Conservation (phyloP, 2,797 vertebrate species). For the Micropoecilia bifurca region DNA sequence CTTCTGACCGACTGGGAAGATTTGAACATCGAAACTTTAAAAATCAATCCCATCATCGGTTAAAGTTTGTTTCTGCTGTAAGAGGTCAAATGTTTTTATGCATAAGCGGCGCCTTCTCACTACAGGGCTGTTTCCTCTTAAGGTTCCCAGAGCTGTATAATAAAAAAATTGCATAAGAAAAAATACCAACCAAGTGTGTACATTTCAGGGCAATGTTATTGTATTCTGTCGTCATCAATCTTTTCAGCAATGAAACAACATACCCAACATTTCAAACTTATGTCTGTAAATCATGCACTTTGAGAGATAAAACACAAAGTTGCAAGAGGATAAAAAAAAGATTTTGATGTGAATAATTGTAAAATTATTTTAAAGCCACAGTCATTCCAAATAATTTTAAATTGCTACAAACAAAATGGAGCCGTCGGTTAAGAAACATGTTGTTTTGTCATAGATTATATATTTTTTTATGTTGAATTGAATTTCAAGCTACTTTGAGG, state of each 20-base stretch:
- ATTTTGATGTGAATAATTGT: background rate
- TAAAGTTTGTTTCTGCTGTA: background rate
- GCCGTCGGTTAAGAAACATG: background rate
- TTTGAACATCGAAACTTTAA: background rate
- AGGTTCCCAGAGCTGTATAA: background rate
- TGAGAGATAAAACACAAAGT: background rate
- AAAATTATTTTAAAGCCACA: background rate
- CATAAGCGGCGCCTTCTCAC: background rate
- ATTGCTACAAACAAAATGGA: background rate
- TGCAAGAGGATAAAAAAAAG: background rate
- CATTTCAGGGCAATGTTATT: background rate
- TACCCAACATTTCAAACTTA: background rate
- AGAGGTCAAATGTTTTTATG: background rate
- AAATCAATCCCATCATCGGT: background rate
- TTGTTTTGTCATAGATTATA: background rate
- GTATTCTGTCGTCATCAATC: background rate
- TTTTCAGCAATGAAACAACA: background rate
- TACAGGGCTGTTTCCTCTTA: background rate
- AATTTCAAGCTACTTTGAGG: background rate
- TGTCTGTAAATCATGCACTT: background rate
- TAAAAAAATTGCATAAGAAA: background rate
- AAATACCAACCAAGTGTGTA: background rate
- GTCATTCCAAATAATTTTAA: background rate
- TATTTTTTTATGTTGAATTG: background rate
- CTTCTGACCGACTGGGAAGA: background rate